Conservation (phyloP, 2,113 vertebrate species). For the Vanacampus margaritifer region DNA sequence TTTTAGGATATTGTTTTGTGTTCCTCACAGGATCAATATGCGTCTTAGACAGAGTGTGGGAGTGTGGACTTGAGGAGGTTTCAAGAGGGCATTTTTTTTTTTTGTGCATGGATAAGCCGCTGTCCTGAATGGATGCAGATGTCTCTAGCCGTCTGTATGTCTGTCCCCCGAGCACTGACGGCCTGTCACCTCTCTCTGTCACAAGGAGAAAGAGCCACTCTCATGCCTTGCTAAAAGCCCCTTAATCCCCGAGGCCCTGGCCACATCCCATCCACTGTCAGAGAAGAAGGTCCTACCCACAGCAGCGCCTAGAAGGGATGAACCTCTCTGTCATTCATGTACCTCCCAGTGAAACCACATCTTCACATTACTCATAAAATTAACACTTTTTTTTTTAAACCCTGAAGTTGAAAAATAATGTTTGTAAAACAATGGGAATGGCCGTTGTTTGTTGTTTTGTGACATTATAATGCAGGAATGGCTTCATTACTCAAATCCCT, state of each 20-base stretch:
- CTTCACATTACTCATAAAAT: constrained; percentile 53
- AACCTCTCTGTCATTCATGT: constrained; percentile 69
- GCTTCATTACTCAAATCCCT: no score
- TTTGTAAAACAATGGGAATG: no score
- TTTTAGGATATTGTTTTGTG: background rate
- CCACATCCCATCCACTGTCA: constrained; percentile 64
- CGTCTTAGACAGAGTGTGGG: constrained; percentile 44
- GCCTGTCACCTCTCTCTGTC: constrained; percentile 67
- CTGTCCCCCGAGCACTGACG: constrained; percentile 64
- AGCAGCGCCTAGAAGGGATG: constrained; percentile 64
- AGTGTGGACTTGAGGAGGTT: constrained; percentile 62
- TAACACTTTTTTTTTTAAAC: constrained; percentile 5
- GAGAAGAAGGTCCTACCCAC: constrained; percentile 61
- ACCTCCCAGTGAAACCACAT: constrained; percentile 62
- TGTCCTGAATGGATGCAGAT: constrained; percentile 95
- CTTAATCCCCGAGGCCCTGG: constrained; percentile 63
- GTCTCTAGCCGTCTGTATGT: constrained; percentile 81
- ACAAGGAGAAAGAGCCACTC: constrained; percentile 66
- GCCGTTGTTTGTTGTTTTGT: no score
- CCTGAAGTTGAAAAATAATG: no score
- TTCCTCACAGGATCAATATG: constrained; percentile 14
- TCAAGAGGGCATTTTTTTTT: constrained; percentile 78
- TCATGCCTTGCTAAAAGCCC: constrained; percentile 55
- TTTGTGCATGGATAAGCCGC: constrained; percentile 85
- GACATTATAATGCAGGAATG: no score